Conservation (phyloP, 2,113 vertebrate species). For the Ptilonorhynchus violaceus region DNA sequence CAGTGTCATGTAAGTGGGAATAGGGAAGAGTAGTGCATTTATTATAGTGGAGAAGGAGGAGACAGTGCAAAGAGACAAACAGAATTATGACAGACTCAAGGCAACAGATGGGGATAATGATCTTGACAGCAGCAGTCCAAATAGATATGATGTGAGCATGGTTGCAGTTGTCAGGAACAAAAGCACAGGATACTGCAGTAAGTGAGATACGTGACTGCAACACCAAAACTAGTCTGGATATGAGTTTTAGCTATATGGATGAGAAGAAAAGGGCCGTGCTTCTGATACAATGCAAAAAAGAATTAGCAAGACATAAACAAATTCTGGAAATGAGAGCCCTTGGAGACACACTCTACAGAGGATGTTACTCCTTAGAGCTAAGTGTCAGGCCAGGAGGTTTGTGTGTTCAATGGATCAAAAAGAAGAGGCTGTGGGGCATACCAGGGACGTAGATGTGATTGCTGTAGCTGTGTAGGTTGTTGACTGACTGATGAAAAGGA, state of each 20-base stretch:
- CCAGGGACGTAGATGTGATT: neutral
- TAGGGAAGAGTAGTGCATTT: neutral
- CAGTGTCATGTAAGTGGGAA: neutral
- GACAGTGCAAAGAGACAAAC: neutral
- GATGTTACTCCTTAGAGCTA: neutral
- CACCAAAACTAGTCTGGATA: neutral
- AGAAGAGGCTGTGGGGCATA: neutral
- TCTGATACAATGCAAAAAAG: neutral
- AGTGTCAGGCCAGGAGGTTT: neutral
- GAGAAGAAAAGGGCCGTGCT: neutral
- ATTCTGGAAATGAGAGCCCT: neutral
- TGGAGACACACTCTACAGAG: neutral
- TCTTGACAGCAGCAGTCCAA: neutral
- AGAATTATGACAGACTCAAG: neutral
- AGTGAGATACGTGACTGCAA: neutral
- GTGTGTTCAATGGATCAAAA: neutral
- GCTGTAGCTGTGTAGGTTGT: neutral
- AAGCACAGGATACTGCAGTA: neutral
- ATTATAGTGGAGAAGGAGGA: neutral
- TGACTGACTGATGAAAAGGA: neutral
- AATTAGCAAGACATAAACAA: neutral
- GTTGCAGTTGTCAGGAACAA: neutral
- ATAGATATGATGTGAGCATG: neutral
- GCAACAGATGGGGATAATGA: neutral
- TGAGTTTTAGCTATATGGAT: neutral